Evolutionary conservation across 2,797 vertebrate species (phyloP).

Genomic region (Oophaga sylvatica): DNA sequence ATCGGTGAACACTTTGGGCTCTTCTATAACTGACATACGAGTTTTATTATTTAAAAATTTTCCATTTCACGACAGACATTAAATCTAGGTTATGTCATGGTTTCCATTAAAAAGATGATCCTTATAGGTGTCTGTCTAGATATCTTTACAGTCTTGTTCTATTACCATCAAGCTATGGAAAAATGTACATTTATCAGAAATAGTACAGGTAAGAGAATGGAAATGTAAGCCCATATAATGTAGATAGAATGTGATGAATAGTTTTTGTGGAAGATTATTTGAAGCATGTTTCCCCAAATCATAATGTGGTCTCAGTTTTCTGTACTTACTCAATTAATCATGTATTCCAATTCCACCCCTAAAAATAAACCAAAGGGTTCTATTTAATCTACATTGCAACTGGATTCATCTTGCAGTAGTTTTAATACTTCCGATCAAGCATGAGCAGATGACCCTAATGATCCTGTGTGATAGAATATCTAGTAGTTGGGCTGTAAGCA

Average conservation of each 20-base stretch:
- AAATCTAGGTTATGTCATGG: constrained; percentile 13
- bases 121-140: constrained; percentile 6
- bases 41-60: constrained; percentile 12
- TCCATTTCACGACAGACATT: constrained; percentile 5
- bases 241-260: neutral
- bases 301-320: too few relatives aligned
- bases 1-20: constrained; percentile 25
- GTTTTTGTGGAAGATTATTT: too few relatives aligned
- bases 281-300: too few relatives aligned
- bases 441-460: too few relatives aligned
- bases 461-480: too few relatives aligned
- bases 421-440: too few relatives aligned
- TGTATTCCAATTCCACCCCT: too few relatives aligned
- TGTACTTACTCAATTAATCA: too few relatives aligned
- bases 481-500: too few relatives aligned
- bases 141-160: neutral
- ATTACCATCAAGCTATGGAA: neutral
- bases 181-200: neutral
- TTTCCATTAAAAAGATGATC: constrained; percentile 11
- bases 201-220: neutral
- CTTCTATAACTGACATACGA: constrained; percentile 10
- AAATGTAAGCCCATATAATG: neutral
- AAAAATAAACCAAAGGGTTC: too few relatives aligned
- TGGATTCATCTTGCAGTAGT: too few relatives aligned
- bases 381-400: too few relatives aligned